Percentiles rank a stretch among this genome's conserved stretches.
phyloP scores from a whole-genome alignment of 2,113 vertebrate species.

The Scopus umbretta region DNA sequence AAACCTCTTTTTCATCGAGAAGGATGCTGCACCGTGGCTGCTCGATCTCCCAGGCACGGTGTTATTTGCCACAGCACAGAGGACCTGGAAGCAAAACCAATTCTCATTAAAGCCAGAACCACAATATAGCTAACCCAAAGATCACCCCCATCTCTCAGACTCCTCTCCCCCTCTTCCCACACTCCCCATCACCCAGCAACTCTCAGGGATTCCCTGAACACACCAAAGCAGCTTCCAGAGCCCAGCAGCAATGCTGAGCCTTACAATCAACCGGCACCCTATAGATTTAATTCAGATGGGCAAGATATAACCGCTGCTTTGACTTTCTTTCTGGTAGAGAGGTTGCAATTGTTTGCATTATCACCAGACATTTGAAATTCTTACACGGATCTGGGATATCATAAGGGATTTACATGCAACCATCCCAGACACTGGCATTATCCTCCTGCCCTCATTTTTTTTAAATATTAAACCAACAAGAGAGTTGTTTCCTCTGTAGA shows the following conservation, averaged over 20 bases:
- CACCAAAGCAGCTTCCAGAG: neutral
- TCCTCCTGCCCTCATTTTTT: neutral
- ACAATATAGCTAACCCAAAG: fast-evolving
- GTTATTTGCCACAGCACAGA: neutral
- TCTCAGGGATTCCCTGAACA: fast-evolving
- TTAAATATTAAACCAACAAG: neutral
- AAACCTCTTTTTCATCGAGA: neutral
- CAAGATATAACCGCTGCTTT: neutral
- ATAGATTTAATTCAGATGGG: fast-evolving
- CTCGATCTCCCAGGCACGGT: neutral
- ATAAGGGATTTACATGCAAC: fast-evolving
- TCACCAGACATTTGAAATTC: neutral
- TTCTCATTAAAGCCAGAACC: neutral
- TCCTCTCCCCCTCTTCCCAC: neutral
- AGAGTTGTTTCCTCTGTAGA: neutral
- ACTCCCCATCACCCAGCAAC: fast-evolving
- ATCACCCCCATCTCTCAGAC: fast-evolving
- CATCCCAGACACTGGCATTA: neutral
- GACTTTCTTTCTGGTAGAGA: neutral
- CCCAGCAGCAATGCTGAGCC: neutral
- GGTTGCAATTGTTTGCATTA: neutral
- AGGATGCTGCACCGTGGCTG: fast-evolving
- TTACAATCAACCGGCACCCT: neutral
- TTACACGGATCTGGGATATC: neutral
- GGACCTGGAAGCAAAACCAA: neutral